Evolutionary conservation across 2,797 vertebrate species (phyloP).

Genomic region (Sebastes kiyomatsui): DNA sequence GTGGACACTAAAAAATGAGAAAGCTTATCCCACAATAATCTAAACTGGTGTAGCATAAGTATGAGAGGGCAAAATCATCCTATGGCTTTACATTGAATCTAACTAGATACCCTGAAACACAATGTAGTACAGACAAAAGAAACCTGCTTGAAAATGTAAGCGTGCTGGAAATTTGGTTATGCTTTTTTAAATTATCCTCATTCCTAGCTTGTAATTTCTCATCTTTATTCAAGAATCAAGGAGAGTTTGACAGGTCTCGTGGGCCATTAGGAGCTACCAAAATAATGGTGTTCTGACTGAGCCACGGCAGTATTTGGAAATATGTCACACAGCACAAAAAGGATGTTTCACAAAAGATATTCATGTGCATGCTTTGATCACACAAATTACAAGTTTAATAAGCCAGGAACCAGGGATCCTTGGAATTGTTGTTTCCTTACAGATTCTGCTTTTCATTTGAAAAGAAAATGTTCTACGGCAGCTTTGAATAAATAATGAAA

Average conservation of each 20-base stretch:
- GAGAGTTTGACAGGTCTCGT: constrained; percentile 5
- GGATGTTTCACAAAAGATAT: constrained; percentile 13
- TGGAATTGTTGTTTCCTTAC: constrained; percentile 4
- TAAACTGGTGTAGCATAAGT: neutral
- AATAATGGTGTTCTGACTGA: constrained; percentile 5
- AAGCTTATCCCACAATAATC: neutral
- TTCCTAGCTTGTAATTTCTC: neutral
- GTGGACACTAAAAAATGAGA: neutral
- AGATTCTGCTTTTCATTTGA: constrained; percentile 15
- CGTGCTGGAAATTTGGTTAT: neutral
- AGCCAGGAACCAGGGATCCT: constrained; percentile 3
- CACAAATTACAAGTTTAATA: constrained; percentile 37
- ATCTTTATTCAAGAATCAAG: constrained; percentile 8
- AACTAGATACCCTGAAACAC: neutral
- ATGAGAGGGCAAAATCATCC: neutral
- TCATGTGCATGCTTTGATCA: constrained; percentile 14
- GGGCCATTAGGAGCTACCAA: constrained; percentile 4
- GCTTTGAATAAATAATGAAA: constrained; percentile 39
- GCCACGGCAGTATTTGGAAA: neutral
- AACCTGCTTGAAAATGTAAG: neutral
- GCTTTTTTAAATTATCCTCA: neutral
- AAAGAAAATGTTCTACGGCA: constrained; percentile 15
- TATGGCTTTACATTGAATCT: neutral
- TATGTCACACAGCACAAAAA: neutral
- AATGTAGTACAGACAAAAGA: neutral